Evolutionary conservation across 2,113 vertebrate genomes (phyloP).

Genomic region (Podarcis muralis): DNA sequence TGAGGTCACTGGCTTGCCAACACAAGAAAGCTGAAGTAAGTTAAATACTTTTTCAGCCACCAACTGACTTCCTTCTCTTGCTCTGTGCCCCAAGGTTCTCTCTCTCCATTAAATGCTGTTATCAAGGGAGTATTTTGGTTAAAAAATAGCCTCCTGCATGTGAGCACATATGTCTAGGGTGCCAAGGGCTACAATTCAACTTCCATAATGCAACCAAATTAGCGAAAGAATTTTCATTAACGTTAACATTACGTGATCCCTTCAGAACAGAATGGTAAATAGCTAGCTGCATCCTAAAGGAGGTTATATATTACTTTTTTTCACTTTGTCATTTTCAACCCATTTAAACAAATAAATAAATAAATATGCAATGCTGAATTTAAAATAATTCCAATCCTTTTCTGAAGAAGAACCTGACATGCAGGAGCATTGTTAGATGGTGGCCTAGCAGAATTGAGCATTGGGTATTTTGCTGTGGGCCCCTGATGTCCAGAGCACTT

Average conservation of each 20-base stretch:
- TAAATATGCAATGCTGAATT: neutral
- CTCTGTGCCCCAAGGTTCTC: neutral
- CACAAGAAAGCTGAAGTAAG: neutral
- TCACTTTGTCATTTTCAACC: slow-evolving; percentile 5
- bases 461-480: no score
- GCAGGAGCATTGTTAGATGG: neutral
- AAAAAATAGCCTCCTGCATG: slow-evolving; percentile 7
- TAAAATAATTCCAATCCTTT: slow-evolving; percentile 13
- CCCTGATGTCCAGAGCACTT: no score
- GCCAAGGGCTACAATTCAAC: slow-evolving; percentile 37
- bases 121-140: slow-evolving; percentile 4
- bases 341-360: slow-evolving; percentile 10
- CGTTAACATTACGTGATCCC: slow-evolving; percentile 37
- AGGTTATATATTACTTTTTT: slow-evolving; percentile 32
- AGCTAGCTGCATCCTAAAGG: slow-evolving; percentile 40
- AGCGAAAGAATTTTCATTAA: slow-evolving; percentile 48
- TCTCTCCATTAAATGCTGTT: slow-evolving; percentile 25
- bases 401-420: neutral
- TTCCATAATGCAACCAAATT: slow-evolving; percentile 47
- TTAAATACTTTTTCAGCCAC: neutral
- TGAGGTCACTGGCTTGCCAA: neutral
- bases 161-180: neutral
- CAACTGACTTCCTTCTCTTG: neutral
- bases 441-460: no score
- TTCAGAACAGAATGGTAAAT: slow-evolving; percentile 43